Evolutionary conservation across 2,888 invertebrate genomes (phyloP).

Genomic region (Drymonia ruficornis): DNA sequence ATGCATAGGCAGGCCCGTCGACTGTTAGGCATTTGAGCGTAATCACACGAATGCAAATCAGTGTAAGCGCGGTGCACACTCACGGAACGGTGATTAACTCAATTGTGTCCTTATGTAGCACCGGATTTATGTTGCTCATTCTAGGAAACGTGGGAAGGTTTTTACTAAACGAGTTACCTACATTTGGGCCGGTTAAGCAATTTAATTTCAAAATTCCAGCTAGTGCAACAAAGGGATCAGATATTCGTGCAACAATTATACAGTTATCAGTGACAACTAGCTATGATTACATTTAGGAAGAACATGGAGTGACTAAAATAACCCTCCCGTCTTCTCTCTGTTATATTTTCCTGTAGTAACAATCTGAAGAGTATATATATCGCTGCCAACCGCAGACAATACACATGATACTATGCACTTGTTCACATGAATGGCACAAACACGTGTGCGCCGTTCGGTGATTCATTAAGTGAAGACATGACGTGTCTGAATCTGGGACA

Average conservation of each 20-base stretch:
- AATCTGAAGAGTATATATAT: neutral
- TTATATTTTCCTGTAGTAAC: neutral
- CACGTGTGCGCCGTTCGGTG: conserved; percentile 8
- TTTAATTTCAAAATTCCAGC: no score
- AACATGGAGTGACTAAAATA: no score
- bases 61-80: conserved; percentile 21
- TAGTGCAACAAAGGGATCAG: no score
- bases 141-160: no score
- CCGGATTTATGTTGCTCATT: conserved; percentile 18
- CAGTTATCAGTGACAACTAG: no score
- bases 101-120: conserved; percentile 40
- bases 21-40: conserved; percentile 16
- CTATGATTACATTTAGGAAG: no score
- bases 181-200: no score
- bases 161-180: no score
- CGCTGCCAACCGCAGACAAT: neutral
- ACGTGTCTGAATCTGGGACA: conserved; percentile 19
- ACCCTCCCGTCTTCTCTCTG: no score
- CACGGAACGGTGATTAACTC: conserved; percentile 38
- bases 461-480: conserved; percentile 21
- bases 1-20: neutral
- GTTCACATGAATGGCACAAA: conserved; percentile 5
- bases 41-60: conserved; percentile 33
- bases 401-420: conserved; percentile 5
- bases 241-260: no score